Base-by-base conservation (phyloP, 2,888 invertebrate species). In the Drosophila prolongata region DNA sequence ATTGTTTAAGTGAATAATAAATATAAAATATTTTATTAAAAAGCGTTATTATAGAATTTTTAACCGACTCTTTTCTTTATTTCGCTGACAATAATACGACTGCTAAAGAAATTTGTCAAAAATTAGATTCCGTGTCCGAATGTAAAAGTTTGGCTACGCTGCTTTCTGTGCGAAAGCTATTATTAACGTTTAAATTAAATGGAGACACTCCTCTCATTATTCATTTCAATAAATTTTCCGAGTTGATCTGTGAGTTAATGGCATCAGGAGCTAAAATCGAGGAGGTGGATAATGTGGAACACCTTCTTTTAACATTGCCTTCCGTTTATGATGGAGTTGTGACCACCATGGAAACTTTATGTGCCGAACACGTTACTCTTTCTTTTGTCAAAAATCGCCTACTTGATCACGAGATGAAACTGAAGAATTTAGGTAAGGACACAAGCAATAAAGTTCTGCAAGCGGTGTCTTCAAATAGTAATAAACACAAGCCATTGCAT, bases 201-300 rank as follows among this genome's bases (percentile, higher is more conserved):
- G 16, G 50, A 43, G 43, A 56, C 14, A 52, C 19, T 11, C 19
- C 56, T 13, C 42, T 47, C 9, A 27, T 65, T 14, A 53, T 34
- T 38, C 40, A 64, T 52, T 53, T 58, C 19, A 58, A 46, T 24
- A 53, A 44, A 44, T 66, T 59, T 66, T 49, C 60, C 14, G 43
- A 53, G 35, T 30, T 49, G 13, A 47, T 66, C 27, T 27, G n/a
- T 24, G 24, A 24, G 24, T 24, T 24, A 24, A 30, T 37, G n/a
- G 44, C 64, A 44, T 42, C 57, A 11, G 57, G 46, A 30, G 58
- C 52, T 8, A 52, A 50, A 42, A 52, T 65, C n/a, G 71, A 62
- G 24, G 67, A 67, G 38, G 43, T 62, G 62, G 54, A 69, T 19
- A 57, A 42, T 37, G 62, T 62, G 9, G 46, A 57, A 4, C 57